phyloP scores from a whole-genome alignment of 2,113 vertebrate genomes.

The Abramis brama region DNA sequence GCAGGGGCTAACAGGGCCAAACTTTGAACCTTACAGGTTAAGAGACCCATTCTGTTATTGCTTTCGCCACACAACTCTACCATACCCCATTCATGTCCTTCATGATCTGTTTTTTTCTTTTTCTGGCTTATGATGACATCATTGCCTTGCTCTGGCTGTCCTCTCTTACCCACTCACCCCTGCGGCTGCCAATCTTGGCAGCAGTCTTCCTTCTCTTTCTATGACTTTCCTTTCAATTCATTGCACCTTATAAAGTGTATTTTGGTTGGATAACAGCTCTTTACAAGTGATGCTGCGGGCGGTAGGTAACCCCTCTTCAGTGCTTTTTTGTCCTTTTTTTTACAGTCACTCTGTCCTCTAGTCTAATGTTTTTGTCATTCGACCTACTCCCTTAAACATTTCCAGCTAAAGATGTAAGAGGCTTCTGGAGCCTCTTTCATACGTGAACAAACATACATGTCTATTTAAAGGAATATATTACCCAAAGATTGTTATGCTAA shows the following conservation, averaged over 20 bases:
- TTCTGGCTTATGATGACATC: constrained; percentile 49
- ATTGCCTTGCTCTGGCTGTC: constrained; percentile 41
- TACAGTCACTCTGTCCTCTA: constrained; percentile 40
- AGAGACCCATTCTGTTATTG: background rate
- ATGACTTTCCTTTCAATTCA: constrained; percentile 42
- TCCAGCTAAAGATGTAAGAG: constrained; percentile 16
- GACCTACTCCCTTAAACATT: background rate
- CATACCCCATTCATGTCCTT: constrained; percentile 3
- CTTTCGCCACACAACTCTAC: background rate
- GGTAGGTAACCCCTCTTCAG: constrained; percentile 44
- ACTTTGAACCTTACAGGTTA: background rate
- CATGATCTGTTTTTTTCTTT: background rate
- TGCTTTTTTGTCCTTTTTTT: constrained; percentile 32
- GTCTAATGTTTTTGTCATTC: constrained; percentile 31
- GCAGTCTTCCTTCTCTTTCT: constrained; percentile 9
- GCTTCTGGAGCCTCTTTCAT: background rate
- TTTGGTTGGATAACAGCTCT: constrained; percentile 51
- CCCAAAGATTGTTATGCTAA: too few relatives aligned
- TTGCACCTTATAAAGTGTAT: constrained; percentile 53
- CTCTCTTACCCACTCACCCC: constrained; percentile 40
- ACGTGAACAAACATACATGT: background rate
- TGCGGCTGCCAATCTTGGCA: constrained; percentile 2
- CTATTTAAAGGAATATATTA: background rate
- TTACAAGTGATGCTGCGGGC: constrained; percentile 42
- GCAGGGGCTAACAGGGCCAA: background rate